phyloP scores from a whole-genome alignment of 2,113 vertebrate species.

The Megaptera novaeangliae region DNA sequence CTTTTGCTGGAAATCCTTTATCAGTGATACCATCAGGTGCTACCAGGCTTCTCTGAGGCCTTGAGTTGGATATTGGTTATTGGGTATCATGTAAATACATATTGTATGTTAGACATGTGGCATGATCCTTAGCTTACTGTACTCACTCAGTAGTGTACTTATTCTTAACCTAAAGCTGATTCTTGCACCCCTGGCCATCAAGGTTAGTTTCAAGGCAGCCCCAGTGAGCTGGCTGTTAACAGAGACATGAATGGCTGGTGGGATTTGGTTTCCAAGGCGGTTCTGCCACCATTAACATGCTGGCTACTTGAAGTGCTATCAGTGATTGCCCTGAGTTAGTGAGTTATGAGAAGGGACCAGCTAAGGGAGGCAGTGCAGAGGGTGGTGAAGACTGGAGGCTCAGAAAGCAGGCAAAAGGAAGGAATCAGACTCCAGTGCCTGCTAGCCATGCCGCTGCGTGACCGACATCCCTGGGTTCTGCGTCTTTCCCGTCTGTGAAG shows the following conservation, averaged over 20 bases:
- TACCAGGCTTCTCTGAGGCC: not conserved
- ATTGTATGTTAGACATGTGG: rapidly evolving
- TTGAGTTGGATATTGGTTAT: not conserved
- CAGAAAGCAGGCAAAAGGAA: not conserved
- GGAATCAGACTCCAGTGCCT: rapidly evolving
- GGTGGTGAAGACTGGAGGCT: not conserved
- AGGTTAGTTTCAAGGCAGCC: not conserved
- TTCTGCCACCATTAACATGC: rapidly evolving
- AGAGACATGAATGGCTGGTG: not conserved
- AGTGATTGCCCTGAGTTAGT: not conserved
- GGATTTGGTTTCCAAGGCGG: not conserved
- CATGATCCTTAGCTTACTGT: rapidly evolving
- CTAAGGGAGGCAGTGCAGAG: not conserved
- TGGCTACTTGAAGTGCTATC: rapidly evolving
- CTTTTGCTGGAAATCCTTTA: not conserved
- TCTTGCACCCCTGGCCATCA: not conserved
- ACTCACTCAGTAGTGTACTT: not conserved
- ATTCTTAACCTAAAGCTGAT: not conserved
- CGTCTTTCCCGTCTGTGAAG: not conserved
- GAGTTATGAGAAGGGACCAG: not conserved
- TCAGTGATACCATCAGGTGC: not conserved
- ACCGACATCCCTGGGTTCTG: no score
- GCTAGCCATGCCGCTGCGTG: rapidly evolving
- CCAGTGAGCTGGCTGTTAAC: not conserved
- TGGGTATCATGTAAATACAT: not conserved